Base-by-base conservation (phyloP, 1,140 invertebrate species). In the Hylyphantes graminicola region DNA sequence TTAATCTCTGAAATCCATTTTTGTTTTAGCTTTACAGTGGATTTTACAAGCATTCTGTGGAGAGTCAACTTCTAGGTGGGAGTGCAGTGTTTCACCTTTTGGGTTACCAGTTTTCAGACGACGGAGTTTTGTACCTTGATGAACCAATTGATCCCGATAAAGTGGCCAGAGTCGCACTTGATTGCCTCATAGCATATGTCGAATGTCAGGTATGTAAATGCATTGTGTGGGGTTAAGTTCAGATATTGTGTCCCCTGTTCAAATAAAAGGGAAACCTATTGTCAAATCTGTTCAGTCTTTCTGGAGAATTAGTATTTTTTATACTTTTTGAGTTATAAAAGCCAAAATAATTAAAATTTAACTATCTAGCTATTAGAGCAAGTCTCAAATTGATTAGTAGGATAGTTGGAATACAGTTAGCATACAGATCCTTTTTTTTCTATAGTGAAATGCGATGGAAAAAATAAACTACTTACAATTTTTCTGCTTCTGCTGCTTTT, bases 101-200 rank as follows among this genome's bases (percentile, higher is more conserved):
- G 94, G 95, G 95, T 0, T 97, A 96, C 88, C 85, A 87, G 53
- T 85, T 92, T 67, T 90, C 92, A 53, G 89, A 91, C 54, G 91
- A 91, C 12, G 88, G 93, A 9, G 88, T 90, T 11, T 90, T 90
- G 13, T 89, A 92, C 70, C 88, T 92, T 0, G 90, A 95, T 4
- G 93, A 94, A 72, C 94, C 95, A 6, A 92, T 95, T 57, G 95
- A 95, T 89, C 94, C 94, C 0, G 95, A 96, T 88, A 93, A 92
- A 89, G 93, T 96, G 1, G 92, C 93, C 2, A 92, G 92, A 78
- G 93, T 96, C 0, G 95, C 94, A 8, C 90, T 94, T 65, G 95
- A 97, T 90, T 94, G 95, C 6, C 92, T 96, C 84, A 93, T 96
- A n/a, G 96, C 96, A 21, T 94, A 95, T 89, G 95, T 95, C 59